A percentile compares a stretch with the other conserved stretches of the same genome.
These are phyloP conservation scores for Mastomys natalensis DNA, from an alignment of 2,113 vertebrate genomes.

Conservation along the genomic window DNA sequence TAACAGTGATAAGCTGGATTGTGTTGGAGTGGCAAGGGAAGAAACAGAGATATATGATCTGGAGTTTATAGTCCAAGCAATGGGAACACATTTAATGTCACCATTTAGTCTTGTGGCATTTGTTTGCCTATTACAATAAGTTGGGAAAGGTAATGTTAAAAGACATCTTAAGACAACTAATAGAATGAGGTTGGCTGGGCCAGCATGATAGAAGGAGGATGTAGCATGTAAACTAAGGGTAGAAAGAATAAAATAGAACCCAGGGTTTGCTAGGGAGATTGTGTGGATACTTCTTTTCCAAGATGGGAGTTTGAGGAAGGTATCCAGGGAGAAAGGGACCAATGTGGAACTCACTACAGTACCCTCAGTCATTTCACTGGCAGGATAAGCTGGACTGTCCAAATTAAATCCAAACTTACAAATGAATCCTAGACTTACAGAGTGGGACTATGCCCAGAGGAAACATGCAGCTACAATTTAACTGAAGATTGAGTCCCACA, in stretches of 20 bases:
- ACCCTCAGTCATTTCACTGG: not conserved
- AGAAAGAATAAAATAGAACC: not conserved
- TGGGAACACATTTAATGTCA: not conserved
- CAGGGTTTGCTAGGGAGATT: not conserved
- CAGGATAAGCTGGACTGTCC: conserved; percentile 56
- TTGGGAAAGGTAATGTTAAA: not conserved
- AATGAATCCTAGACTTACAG: conserved; percentile 60
- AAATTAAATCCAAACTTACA: conserved; percentile 72
- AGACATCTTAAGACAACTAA: not conserved
- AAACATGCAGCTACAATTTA: conserved; percentile 72
- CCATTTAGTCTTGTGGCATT: rapidly evolving
- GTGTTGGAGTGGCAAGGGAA: rapidly evolving
- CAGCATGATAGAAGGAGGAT: not conserved
- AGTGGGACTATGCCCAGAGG: conserved; percentile 72
- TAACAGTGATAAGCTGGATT: not conserved
- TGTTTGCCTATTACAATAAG: not conserved
- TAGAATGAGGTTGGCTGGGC: not conserved
- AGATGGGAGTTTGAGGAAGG: not conserved
- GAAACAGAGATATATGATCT: not conserved
- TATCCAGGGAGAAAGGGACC: not conserved
- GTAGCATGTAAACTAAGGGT: not conserved
- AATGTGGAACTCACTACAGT: not conserved
- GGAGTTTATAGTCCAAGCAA: not conserved
- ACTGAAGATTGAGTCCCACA: conserved; percentile 70
- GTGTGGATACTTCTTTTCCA: not conserved